Base-by-base conservation (phyloP, 2,797 vertebrate genomes). In the Aeoliscus strigatus region DNA sequence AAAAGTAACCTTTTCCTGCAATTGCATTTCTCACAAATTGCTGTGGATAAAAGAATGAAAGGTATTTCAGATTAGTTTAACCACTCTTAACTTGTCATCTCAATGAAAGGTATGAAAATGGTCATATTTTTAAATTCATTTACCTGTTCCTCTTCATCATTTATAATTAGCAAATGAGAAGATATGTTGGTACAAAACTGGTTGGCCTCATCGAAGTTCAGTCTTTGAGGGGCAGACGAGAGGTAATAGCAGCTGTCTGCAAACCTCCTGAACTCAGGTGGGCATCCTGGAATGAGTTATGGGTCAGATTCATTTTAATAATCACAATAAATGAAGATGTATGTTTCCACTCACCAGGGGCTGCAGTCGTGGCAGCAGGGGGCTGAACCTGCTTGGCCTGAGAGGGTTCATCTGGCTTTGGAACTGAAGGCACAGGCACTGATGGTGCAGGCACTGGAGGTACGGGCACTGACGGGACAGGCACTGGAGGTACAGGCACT, bases 171-270 rank as follows among this genome's bases (percentile, higher is more conserved):
- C 77, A 99, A 84, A 43, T 72, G 87, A 2, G 94, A 90, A 32
- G 73, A 88, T 51, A 70, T 86, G 53, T 91, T 89, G 51, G 84
- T 77, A 60, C 96, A 99, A 60, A 86, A 90, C 63, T 81, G 75
- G 33, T 79, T 88, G 14, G 93, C 85, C 4, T 94, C 91, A 35
- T 93, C 80, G 67, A 94, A 99, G 73, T 86, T 89, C 32, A 91
- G 87, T 76, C 66, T 88, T 70, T 92, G 90, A 45, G 62, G n/a
- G 39, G 24, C 66, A 21, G 66, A 55, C 17, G 95, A 96, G 75
- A 97, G 88, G 78, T 93, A 96, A 75, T 99, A 99, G 73, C 96
- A 99, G 66, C 89, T 94, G 57, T 88, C 84, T 48, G 85, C 88
- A 72, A 92, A 97, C 60, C 69, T 90, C 69, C 72, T 92, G 92